Evolutionary conservation across 1,140 invertebrate genomes (phyloP).

Genomic region (Pogonomyrmex californicus): DNA sequence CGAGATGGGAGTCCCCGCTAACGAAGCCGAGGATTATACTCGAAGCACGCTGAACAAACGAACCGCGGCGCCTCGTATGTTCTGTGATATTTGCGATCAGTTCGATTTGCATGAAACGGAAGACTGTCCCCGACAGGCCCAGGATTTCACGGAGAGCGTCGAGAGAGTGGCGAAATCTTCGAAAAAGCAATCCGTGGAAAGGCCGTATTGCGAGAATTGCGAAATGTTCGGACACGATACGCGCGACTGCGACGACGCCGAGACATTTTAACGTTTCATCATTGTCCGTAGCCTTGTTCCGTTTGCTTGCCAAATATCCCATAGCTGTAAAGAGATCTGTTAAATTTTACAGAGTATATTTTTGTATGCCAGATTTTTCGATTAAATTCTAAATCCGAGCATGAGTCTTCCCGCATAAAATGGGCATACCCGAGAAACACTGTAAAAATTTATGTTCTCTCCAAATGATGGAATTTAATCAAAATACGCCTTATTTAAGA

Average conservation of each 20-base stretch:
- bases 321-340: slow-evolving; percentile 67
- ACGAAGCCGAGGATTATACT: slow-evolving; percentile 88
- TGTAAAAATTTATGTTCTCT: slow-evolving; percentile 42
- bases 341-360: slow-evolving; percentile 73
- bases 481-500: neutral
- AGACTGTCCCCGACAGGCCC: slow-evolving; percentile 96
- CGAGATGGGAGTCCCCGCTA: slow-evolving; percentile 90
- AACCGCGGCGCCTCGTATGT: slow-evolving; percentile 92
- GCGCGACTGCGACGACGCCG: slow-evolving; percentile 72
- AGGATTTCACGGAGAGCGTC: slow-evolving; percentile 87
- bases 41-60: slow-evolving; percentile 84
- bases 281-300: slow-evolving; percentile 43
- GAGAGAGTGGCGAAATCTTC: slow-evolving; percentile 84
- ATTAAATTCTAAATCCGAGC: slow-evolving; percentile 50
- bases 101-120: slow-evolving; percentile 99
- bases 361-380: slow-evolving; percentile 60
- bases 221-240: slow-evolving; percentile 88
- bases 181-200: slow-evolving; percentile 86
- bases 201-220: slow-evolving; percentile 97
- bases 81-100: slow-evolving; percentile 99
- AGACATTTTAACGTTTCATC: slow-evolving; percentile 71
- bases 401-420: slow-evolving; percentile 67
- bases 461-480: slow-evolving; percentile 22
- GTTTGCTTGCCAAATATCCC: slow-evolving; percentile 64
- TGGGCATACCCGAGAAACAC: neutral